Percentiles rank a stretch among this genome's conserved stretches.
Evolutionary conservation across 30 jellyfish, hydroid and myxozoan genomes (phyloP).

Genomic region (Cassiopea andromeda): DNA sequence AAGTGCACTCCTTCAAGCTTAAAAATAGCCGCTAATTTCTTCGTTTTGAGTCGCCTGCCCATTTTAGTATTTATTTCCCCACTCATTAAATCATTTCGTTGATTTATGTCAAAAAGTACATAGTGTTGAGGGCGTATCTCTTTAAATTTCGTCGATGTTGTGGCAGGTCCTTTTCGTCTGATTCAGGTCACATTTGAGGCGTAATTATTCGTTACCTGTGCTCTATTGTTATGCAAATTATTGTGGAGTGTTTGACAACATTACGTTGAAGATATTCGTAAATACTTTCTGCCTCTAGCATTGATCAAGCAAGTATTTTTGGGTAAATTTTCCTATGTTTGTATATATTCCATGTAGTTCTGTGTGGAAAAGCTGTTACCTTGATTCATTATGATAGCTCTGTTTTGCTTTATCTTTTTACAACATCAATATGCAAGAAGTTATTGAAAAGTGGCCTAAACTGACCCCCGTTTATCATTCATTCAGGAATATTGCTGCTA

Average conservation of each 20-base stretch:
- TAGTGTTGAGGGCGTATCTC: no score
- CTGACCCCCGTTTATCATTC: no score
- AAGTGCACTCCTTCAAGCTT: no score
- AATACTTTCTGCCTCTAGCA: background rate
- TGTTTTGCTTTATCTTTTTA: background rate
- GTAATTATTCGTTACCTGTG: background rate
- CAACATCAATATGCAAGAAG: background rate
- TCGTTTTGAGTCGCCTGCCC: no score
- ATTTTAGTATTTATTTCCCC: no score
- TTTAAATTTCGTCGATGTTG: background rate
- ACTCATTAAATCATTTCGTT: no score
- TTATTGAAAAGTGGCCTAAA: background rate
- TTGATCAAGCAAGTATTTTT: background rate
- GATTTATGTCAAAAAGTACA: no score
- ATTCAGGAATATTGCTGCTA: background rate
- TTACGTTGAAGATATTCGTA: background rate
- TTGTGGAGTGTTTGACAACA: background rate
- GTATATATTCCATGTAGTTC: background rate
- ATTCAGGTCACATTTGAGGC: background rate
- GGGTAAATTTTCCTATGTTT: background rate
- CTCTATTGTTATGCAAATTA: conserved; percentile 3
- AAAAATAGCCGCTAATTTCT: no score
- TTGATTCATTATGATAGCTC: no score
- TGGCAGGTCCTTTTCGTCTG: background rate
- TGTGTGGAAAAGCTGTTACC: no score